Evolutionary conservation across 1,140 invertebrate species (phyloP).

Genomic region (Colletes latitarsis): DNA sequence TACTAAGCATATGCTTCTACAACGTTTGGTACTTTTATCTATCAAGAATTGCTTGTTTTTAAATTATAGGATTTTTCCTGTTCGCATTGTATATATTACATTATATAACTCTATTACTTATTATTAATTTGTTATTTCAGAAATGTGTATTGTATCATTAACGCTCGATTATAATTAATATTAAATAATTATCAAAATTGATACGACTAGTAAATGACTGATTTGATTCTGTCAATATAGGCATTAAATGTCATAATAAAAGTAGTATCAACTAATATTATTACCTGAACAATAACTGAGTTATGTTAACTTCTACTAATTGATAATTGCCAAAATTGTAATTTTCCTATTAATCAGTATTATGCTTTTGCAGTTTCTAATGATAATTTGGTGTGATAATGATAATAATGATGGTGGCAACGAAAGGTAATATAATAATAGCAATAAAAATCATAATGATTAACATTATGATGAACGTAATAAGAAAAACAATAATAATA

Average conservation of each 20-base stretch:
- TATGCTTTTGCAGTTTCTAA: constrained; percentile 15
- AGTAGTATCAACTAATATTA: constrained; percentile 36
- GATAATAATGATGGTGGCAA: constrained; percentile 18
- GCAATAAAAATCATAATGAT: constrained; percentile 25
- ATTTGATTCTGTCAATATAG: constrained; percentile 73
- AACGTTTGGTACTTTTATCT: neutral
- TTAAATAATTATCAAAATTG: constrained; percentile 75
- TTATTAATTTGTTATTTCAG: neutral
- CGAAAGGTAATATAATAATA: neutral
- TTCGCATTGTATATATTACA: constrained; percentile 53
- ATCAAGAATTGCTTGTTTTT: neutral
- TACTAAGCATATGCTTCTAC: neutral
- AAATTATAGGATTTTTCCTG: neutral
- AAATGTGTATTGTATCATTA: constrained; percentile 8
- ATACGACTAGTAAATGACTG: constrained; percentile 82
- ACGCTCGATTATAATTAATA: constrained; percentile 32
- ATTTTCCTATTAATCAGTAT: neutral
- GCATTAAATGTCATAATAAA: constrained; percentile 45
- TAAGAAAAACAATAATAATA: constrained; percentile 35
- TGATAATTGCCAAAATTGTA: neutral
- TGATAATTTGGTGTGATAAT: constrained; percentile 15
- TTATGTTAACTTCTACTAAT: neutral
- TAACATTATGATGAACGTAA: constrained; percentile 36
- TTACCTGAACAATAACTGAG: neutral
- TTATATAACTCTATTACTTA: constrained; percentile 43